Conservation (phyloP, 2,888 invertebrate species). For the Octodonta nipae region DNA sequence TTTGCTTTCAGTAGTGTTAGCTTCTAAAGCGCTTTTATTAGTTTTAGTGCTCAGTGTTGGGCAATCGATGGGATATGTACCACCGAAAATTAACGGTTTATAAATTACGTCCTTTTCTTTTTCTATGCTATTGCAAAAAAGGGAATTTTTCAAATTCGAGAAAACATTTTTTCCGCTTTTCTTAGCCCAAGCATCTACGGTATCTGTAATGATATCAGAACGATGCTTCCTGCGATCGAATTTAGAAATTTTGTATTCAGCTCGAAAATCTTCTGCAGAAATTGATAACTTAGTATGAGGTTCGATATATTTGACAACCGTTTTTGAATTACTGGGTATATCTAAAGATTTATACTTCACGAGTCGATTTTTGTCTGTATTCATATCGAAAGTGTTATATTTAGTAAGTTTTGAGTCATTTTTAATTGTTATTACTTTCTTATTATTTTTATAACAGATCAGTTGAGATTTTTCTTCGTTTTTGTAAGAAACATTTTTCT, state of each 20-base stretch:
- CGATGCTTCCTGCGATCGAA: slow-evolving; percentile 26
- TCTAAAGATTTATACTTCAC: slow-evolving; percentile 32
- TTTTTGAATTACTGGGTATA: slow-evolving; percentile 19
- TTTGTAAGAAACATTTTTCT: slow-evolving; percentile 24
- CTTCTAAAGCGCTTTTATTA: slow-evolving; percentile 8
- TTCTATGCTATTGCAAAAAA: slow-evolving; percentile 24
- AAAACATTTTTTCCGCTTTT: slow-evolving; percentile 28
- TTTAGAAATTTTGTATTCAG: slow-evolving; percentile 27
- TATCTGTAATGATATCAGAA: slow-evolving; percentile 45
- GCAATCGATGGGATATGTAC: slow-evolving; percentile 74
- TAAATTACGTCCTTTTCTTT: slow-evolving; percentile 31
- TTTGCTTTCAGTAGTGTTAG: slow-evolving; percentile 6
- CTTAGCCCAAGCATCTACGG: slow-evolving; percentile 50
- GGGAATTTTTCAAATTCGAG: slow-evolving; percentile 29
- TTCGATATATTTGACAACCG: slow-evolving; percentile 30
- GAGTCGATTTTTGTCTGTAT: slow-evolving; percentile 22
- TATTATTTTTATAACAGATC: slow-evolving; percentile 31
- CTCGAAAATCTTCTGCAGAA: slow-evolving; percentile 31
- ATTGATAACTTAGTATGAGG: slow-evolving; percentile 31
- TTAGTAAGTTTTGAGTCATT: slow-evolving; percentile 29
- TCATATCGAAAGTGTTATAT: slow-evolving; percentile 34
- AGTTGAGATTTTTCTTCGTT: slow-evolving; percentile 32
- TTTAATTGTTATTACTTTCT: slow-evolving; percentile 29
- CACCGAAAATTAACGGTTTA: slow-evolving; percentile 66
- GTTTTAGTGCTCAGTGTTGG: slow-evolving; percentile 34